A percentile compares a stretch with the other conserved stretches of the same genome.
Conservation (phyloP, 2,113 vertebrate genomes). For the Rhizomys pruinosus region DNA sequence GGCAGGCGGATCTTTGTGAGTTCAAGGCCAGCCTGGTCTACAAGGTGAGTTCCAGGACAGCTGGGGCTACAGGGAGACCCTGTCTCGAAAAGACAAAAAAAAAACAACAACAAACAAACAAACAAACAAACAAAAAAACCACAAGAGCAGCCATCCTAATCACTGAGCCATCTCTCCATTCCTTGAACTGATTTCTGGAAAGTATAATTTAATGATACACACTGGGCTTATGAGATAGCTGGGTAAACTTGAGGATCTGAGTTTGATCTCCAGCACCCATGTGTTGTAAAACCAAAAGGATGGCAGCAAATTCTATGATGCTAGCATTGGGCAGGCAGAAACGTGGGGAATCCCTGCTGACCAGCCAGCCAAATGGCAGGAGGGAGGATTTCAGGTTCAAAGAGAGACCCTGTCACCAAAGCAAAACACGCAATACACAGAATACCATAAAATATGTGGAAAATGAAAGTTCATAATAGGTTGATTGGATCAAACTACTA, state of each 20-base stretch:
- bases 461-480: conserved; percentile 10
- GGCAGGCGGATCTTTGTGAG: too few species aligned
- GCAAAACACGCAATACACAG: neutral
- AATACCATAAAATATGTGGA: neutral
- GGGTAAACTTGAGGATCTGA: neutral
- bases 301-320: too few species aligned
- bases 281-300: too few species aligned
- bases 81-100: too few species aligned
- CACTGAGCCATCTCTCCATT: too few species aligned
- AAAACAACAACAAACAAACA: too few species aligned
- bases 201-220: neutral
- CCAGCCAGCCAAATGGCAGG: neutral
- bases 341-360: neutral
- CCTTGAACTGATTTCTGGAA: neutral
- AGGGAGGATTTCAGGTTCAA: neutral
- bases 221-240: neutral
- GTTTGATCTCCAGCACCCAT: neutral
- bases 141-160: too few species aligned
- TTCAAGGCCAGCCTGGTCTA: too few species aligned
- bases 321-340: neutral
- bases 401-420: neutral
- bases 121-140: too few species aligned
- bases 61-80: too few species aligned
- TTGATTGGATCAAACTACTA: neutral
- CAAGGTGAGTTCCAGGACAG: too few species aligned